Conservation (phyloP, 2,888 invertebrate species). For the Eupithecia pulchellata region DNA sequence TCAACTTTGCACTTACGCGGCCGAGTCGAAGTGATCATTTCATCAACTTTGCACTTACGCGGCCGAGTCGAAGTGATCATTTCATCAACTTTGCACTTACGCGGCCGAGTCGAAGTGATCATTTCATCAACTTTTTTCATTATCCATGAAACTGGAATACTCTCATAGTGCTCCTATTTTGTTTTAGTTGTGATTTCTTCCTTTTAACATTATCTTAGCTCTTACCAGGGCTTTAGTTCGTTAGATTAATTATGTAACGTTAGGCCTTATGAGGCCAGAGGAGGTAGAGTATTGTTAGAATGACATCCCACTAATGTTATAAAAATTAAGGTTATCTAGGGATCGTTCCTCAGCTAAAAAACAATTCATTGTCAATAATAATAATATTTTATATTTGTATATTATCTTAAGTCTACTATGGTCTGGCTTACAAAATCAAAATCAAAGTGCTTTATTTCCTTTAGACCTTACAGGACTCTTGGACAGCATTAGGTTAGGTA, state of each 20-base stretch:
- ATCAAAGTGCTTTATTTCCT: too few species aligned
- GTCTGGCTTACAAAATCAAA: too few species aligned
- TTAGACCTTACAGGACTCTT: too few species aligned
- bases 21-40: conserved; percentile 71
- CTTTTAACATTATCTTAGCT: conserved; percentile 60
- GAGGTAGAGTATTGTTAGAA: neutral
- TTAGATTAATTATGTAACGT: conserved; percentile 52
- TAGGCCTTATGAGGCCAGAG: conserved; percentile 35
- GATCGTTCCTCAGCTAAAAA: neutral
- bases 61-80: conserved; percentile 68
- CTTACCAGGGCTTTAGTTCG: conserved; percentile 65
- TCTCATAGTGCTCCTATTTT: conserved; percentile 74
- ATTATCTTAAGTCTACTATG: too few species aligned
- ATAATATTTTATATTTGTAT: too few species aligned
- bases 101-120: conserved; percentile 65
- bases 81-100: conserved; percentile 58
- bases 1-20: conserved; percentile 68
- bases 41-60: conserved; percentile 70
- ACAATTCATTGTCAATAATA: too few species aligned
- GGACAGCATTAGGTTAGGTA: too few species aligned
- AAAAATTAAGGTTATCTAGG: neutral
- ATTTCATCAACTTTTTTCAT: conserved; percentile 82
- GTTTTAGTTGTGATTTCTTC: conserved; percentile 70
- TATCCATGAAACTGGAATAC: conserved; percentile 73
- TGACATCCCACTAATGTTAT: neutral